Percentiles rank a stretch among this genome's conserved stretches.
These are phyloP conservation scores for Hippocampus guttulatus DNA, from an alignment of 2,113 vertebrate species.

Conservation along the genomic window DNA sequence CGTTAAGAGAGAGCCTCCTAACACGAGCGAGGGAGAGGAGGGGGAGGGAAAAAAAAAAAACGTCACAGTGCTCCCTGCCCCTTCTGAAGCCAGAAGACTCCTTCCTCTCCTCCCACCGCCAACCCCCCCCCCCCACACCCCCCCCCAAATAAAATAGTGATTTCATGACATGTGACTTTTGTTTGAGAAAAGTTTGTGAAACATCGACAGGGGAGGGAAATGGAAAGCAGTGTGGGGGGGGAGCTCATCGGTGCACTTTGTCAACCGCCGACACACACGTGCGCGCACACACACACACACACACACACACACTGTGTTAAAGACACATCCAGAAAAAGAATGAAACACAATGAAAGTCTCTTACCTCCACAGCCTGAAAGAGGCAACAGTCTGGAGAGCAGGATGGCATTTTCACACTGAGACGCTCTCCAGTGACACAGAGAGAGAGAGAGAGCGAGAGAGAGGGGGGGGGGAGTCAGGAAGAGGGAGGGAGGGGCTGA, in stretches of 20 bases:
- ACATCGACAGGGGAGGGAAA: constrained; percentile 5
- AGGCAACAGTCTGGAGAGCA: constrained; percentile 89
- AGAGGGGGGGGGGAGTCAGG: constrained; percentile 22
- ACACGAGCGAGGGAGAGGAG: constrained; percentile 5
- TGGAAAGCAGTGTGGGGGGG: background rate
- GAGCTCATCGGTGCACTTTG: constrained; percentile 23
- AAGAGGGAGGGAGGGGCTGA: constrained; percentile 42
- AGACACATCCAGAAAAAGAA: constrained; percentile 24
- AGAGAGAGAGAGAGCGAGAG: constrained; percentile 46
- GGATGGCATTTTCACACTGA: constrained; percentile 76
- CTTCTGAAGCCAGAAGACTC: constrained; percentile 39
- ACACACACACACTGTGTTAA: background rate
- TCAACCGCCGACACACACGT: constrained; percentile 2
- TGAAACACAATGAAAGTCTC: constrained; percentile 45
- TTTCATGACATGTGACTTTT: constrained; percentile 51
- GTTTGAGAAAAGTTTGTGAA: constrained; percentile 57
- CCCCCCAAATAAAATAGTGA: constrained; percentile 25
- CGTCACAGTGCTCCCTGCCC: constrained; percentile 43
- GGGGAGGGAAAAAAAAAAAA: constrained; percentile 25
- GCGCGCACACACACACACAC: constrained; percentile 7
- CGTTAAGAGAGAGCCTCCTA: constrained; percentile 25
- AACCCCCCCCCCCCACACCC: background rate
- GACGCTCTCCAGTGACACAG: constrained; percentile 68
- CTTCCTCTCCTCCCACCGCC: constrained; percentile 33
- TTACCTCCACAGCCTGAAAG: constrained; percentile 86